phyloP scores from a whole-genome alignment of 2,888 invertebrate species.

The Chrysolina americana region DNA sequence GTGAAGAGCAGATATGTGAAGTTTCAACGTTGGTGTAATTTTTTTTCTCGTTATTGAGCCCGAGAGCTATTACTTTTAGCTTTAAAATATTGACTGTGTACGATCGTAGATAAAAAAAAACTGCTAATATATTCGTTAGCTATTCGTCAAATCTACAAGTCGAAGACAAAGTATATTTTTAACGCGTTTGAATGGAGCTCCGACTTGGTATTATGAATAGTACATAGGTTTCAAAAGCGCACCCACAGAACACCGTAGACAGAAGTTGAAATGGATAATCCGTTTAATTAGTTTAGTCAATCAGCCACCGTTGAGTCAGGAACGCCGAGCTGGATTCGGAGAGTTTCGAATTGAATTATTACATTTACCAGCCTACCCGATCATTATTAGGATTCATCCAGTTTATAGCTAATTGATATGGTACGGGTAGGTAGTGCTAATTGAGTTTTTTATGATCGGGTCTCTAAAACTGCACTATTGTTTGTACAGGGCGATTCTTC shows the following conservation, averaged over 20 bases:
- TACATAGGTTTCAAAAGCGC: background rate
- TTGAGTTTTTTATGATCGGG: background rate
- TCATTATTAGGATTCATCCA: constrained; percentile 29
- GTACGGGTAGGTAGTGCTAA: background rate
- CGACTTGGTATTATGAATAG: background rate
- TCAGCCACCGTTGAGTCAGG: background rate
- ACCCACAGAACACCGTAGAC: background rate
- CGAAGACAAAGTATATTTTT: too few species aligned
- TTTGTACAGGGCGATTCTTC: background rate
- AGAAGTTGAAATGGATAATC: background rate
- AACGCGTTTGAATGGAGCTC: background rate
- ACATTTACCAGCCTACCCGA: constrained; percentile 34
- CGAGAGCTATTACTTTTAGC: too few species aligned
- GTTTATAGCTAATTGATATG: background rate
- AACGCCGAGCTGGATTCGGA: constrained; percentile 25
- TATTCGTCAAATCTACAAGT: too few species aligned
- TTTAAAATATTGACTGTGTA: too few species aligned
- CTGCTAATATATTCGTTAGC: too few species aligned
- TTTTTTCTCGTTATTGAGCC: too few species aligned
- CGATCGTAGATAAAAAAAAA: too few species aligned
- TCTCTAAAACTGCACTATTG: background rate
- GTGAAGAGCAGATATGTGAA: too few species aligned
- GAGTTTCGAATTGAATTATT: constrained; percentile 40
- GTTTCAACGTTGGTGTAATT: too few species aligned
- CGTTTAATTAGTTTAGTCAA: constrained; percentile 4